phyloP scores from a whole-genome alignment of 30 jellyfish, hydroid and myxozoan species.

The Rhopilema esculentum region DNA sequence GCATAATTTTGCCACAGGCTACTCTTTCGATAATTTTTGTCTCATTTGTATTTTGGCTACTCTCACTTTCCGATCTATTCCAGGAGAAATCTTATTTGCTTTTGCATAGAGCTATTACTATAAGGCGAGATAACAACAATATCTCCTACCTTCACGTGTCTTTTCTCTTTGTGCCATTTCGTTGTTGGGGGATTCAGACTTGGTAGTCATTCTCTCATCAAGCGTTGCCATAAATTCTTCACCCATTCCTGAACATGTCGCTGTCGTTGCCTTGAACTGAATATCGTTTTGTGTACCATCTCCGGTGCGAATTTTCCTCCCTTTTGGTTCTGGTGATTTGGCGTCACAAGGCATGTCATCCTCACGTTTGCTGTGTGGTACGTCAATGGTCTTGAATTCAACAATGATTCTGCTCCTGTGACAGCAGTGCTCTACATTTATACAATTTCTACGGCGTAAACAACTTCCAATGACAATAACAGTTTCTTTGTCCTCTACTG shows the following conservation, averaged over 20 bases:
- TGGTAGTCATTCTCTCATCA: slow-evolving; percentile 41
- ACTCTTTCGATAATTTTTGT: slow-evolving; percentile 7
- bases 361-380: neutral
- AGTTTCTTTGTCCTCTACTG: too few relatives aligned
- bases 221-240: slow-evolving; percentile 58
- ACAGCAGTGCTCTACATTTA: neutral
- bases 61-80: slow-evolving; percentile 19
- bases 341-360: neutral
- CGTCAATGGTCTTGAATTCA: too few relatives aligned
- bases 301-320: slow-evolving; percentile 31
- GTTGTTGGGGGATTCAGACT: slow-evolving; percentile 34
- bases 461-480: too few relatives aligned
- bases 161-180: slow-evolving; percentile 23
- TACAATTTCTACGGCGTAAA: neutral
- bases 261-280: slow-evolving; percentile 54
- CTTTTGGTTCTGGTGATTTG: neutral
- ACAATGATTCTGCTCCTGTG: too few relatives aligned
- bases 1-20: too few relatives aligned
- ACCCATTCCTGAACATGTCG: slow-evolving; percentile 42
- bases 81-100: slow-evolving; percentile 21
- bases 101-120: slow-evolving; percentile 23
- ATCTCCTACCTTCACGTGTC: slow-evolving; percentile 28
- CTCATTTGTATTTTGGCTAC: slow-evolving; percentile 9
- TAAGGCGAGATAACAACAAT: slow-evolving; percentile 45
- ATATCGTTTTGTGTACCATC: slow-evolving; percentile 1